Evolutionary conservation across 1,140 invertebrate genomes (phyloP).

Genomic region (Contarinia nasturtii): DNA sequence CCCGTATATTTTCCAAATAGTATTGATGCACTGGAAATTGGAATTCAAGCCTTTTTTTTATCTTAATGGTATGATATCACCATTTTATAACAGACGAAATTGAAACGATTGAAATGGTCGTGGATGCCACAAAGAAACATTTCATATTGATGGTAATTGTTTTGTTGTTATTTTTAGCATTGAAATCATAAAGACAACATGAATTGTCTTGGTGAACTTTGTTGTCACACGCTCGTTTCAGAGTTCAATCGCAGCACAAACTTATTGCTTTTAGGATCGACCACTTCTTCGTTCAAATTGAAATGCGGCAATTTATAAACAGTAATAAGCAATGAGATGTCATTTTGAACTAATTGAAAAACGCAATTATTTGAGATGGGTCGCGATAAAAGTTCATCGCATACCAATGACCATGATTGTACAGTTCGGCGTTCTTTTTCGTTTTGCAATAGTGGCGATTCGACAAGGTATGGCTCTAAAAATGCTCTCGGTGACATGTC

Average conservation of each 20-base stretch:
- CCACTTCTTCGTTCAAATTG: slow-evolving; percentile 83
- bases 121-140: too few species aligned
- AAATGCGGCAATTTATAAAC: slow-evolving; percentile 78
- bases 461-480: slow-evolving; percentile 68
- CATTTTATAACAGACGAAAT: too few species aligned
- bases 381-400: slow-evolving; percentile 71
- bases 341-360: slow-evolving; percentile 86
- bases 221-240: slow-evolving; percentile 80
- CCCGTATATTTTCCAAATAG: too few species aligned
- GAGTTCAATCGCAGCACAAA: slow-evolving; percentile 89
- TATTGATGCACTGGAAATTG: too few species aligned
- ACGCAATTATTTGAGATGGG: slow-evolving; percentile 58
- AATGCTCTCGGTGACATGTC: slow-evolving; percentile 88
- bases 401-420: slow-evolving; percentile 85
- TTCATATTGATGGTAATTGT: too few species aligned
- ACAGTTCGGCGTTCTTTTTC: slow-evolving; percentile 55
- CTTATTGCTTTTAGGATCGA: slow-evolving; percentile 88
- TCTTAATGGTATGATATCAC: too few species aligned
- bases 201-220: too few species aligned
- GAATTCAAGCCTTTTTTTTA: too few species aligned
- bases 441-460: slow-evolving; percentile 58
- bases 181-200: too few species aligned
- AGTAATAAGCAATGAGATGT: slow-evolving; percentile 76
- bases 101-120: too few species aligned
- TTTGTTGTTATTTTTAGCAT: too few species aligned